Conservation (phyloP, 2,113 vertebrate genomes). For the Toxostoma redivivum region DNA sequence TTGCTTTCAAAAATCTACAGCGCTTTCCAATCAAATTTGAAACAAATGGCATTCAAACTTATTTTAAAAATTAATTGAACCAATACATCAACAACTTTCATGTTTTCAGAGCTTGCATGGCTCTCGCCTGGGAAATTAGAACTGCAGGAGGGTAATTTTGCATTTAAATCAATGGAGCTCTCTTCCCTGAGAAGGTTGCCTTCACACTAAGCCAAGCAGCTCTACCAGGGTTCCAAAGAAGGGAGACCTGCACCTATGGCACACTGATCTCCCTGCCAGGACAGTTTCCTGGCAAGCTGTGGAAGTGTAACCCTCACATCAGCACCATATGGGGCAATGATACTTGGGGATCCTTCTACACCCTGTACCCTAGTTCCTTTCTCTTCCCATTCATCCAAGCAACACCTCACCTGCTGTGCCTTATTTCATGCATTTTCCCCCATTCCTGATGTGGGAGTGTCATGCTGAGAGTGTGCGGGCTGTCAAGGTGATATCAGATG, state of each 20-base stretch:
- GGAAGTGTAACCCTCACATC: background rate
- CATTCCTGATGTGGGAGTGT: background rate
- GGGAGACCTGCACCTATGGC: background rate
- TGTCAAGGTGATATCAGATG: background rate
- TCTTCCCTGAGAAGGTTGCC: background rate
- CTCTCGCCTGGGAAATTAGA: conserved; percentile 46
- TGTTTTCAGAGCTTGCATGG: background rate
- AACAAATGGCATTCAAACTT: conserved; percentile 33
- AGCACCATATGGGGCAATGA: background rate
- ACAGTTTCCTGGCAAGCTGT: background rate
- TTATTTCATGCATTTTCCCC: background rate
- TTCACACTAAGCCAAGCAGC: background rate
- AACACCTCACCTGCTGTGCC: background rate
- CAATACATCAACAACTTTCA: conserved; percentile 47
- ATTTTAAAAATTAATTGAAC: conserved; percentile 55
- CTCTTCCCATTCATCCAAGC: background rate
- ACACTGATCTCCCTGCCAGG: background rate
- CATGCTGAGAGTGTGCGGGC: background rate
- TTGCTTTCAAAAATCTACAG: background rate
- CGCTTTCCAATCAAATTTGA: background rate
- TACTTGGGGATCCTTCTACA: rapidly evolving
- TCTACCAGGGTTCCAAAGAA: background rate
- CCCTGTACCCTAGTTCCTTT: background rate
- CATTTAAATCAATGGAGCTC: conserved; percentile 35
- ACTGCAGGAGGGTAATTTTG: conserved; percentile 27